These are phyloP conservation scores for Pachydiplax longipennis DNA, from an alignment of 2,888 invertebrate genomes.

Conservation along the genomic window DNA sequence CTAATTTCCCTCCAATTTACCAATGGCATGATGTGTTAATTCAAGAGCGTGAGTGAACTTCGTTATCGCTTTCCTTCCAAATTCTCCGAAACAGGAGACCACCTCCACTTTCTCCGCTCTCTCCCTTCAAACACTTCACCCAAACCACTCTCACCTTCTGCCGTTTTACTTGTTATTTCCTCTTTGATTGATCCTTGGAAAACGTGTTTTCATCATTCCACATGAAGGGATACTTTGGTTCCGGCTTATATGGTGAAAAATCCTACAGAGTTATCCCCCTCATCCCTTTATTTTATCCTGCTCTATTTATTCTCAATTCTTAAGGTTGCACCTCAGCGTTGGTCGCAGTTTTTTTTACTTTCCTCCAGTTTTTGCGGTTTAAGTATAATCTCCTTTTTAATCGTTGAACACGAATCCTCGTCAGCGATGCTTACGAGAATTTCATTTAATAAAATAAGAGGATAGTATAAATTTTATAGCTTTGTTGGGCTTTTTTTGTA, in stretches of 20 bases:
- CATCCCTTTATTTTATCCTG: not conserved
- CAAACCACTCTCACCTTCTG: not conserved
- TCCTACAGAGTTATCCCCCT: not conserved
- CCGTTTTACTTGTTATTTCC: not conserved
- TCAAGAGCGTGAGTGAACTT: not conserved
- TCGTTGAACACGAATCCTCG: too few relatives aligned
- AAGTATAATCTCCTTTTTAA: too few relatives aligned
- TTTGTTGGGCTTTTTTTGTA: too few relatives aligned
- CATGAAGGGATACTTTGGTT: not conserved
- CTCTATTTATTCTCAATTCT: not conserved
- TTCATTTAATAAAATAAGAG: too few relatives aligned
- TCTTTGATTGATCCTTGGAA: not conserved
- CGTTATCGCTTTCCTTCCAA: not conserved
- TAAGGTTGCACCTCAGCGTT: too few relatives aligned
- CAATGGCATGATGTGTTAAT: not conserved
- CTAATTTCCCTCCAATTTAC: not conserved
- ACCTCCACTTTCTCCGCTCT: not conserved
- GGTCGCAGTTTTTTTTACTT: too few relatives aligned
- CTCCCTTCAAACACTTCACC: not conserved
- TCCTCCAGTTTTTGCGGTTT: too few relatives aligned
- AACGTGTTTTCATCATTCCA: not conserved
- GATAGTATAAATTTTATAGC: too few relatives aligned
- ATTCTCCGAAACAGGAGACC: not conserved
- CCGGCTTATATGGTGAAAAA: not conserved
- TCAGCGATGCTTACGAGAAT: too few relatives aligned